Evolutionary conservation across 2,888 invertebrate genomes (phyloP).

Genomic region (Euproctis similis): DNA sequence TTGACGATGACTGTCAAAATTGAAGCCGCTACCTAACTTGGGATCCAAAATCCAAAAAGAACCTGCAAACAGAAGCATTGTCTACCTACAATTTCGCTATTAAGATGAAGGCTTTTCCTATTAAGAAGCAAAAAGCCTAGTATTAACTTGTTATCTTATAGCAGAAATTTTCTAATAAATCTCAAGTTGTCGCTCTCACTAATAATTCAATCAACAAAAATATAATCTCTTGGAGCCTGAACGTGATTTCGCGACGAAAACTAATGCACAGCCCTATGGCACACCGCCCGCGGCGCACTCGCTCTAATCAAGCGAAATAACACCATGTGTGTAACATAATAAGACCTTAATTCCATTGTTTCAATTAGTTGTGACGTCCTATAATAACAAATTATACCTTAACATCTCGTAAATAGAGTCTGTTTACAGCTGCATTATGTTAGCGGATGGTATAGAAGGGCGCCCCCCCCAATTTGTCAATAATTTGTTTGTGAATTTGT

Average conservation of each 20-base stretch:
- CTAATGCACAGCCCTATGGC: slow-evolving; percentile 39
- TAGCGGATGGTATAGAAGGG: slow-evolving; percentile 27
- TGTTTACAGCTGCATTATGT: slow-evolving; percentile 10
- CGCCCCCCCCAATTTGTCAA: slow-evolving; percentile 24
- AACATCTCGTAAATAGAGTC: slow-evolving; percentile 9
- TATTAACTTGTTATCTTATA: slow-evolving; percentile 2
- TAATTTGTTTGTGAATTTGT: slow-evolving; percentile 21
- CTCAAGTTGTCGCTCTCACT: slow-evolving; percentile 8
- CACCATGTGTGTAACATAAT: slow-evolving; percentile 26
- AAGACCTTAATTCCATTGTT: slow-evolving; percentile 37
- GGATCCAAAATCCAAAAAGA: too few relatives aligned
- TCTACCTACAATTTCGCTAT: too few relatives aligned
- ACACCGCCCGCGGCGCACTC: slow-evolving; percentile 30
- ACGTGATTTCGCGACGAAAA: slow-evolving; percentile 12
- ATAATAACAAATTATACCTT: slow-evolving; percentile 20
- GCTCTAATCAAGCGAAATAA: slow-evolving; percentile 25
- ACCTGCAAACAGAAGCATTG: too few relatives aligned
- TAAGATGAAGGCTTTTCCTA: too few relatives aligned
- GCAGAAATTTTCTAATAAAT: slow-evolving; percentile 7
- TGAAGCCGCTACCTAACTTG: too few relatives aligned
- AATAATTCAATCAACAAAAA: slow-evolving; percentile 18
- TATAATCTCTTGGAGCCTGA: slow-evolving; percentile 12
- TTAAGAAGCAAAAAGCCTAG: slow-evolving; percentile 1
- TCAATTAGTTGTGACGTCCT: slow-evolving; percentile 1
- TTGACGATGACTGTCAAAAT: too few relatives aligned